These are phyloP conservation scores for Echinarachnius parma DNA, from an alignment of 53 echinoderm and acorn worm genomes.

Conservation along the genomic window DNA sequence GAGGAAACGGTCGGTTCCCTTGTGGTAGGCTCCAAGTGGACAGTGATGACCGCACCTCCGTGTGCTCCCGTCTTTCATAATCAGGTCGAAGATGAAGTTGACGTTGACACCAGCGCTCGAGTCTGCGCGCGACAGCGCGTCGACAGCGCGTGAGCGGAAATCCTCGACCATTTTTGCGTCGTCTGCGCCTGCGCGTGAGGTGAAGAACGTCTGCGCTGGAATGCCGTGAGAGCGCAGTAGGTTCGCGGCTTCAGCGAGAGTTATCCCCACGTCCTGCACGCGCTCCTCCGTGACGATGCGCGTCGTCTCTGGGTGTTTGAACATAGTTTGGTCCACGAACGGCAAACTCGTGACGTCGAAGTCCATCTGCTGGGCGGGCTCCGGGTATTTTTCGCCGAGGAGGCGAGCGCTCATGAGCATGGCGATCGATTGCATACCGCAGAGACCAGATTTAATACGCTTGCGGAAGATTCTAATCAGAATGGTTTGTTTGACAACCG, in stretches of 20 bases:
- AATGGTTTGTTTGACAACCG: conserved; percentile 18
- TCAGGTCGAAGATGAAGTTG: conserved; percentile 22
- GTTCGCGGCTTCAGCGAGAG: conserved; percentile 19
- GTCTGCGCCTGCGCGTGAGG: conserved; percentile 2
- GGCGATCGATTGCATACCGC: conserved; percentile 42
- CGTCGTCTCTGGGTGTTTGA: conserved; percentile 29
- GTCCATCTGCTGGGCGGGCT: not conserved
- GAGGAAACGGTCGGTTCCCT: conserved; percentile 43
- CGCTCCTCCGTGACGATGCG: not conserved
- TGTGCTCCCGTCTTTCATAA: not conserved
- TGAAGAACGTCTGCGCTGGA: conserved; percentile 6
- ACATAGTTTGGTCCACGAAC: conserved; percentile 41
- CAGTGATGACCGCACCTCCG: conserved; percentile 32
- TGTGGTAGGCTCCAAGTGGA: conserved; percentile 49
- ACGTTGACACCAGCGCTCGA: conserved; percentile 22
- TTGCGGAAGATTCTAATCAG: conserved; percentile 39
- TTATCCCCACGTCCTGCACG: conserved; percentile 32
- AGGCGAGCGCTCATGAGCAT: conserved; percentile 48
- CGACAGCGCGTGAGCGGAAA: conserved; percentile 26
- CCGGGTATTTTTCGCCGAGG: conserved; percentile 14
- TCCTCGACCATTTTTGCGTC: conserved; percentile 17
- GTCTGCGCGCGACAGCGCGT: conserved; percentile 22
- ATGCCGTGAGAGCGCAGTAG: conserved; percentile 34
- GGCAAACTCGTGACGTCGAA: conserved; percentile 14
- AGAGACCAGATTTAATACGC: conserved; percentile 19